These are phyloP conservation scores for Hydrochoerus hydrochaeris DNA, from an alignment of 2,113 vertebrate genomes.

Conservation along the genomic window DNA sequence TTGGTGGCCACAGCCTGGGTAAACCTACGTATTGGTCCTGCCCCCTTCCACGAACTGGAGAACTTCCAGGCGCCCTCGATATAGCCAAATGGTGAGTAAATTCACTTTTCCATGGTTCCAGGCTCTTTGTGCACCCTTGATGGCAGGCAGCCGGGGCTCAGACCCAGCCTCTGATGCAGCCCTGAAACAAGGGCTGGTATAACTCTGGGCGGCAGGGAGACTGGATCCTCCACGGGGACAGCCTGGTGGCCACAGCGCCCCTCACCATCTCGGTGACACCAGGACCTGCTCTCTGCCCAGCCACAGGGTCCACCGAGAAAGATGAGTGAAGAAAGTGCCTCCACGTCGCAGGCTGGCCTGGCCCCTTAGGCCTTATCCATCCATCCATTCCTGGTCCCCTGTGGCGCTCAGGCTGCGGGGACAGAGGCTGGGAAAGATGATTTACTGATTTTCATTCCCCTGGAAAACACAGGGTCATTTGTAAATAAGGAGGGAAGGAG, in stretches of 20 bases:
- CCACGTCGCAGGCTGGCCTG: neutral
- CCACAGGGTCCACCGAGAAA: neutral
- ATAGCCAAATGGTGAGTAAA: neutral
- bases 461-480: neutral
- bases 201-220: neutral
- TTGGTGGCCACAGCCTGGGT: neutral
- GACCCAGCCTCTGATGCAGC: neutral
- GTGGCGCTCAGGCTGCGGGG: neutral
- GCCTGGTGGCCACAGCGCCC: fast-evolving
- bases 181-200: neutral
- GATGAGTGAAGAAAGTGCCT: neutral
- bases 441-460: neutral
- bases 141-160: neutral
- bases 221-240: neutral
- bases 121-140: neutral
- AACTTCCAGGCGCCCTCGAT: neutral
- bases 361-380: fast-evolving
- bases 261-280: neutral
- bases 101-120: neutral
- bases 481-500: neutral
- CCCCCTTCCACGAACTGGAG: neutral
- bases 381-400: neutral
- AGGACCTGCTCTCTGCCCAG: neutral
- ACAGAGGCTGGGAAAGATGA: neutral
- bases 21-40: neutral